Evolutionary conservation across 2,113 vertebrate species (phyloP), one percentile per base, ranked within the genome.

Genomic region (Halichoeres trimaculatus): DNA sequence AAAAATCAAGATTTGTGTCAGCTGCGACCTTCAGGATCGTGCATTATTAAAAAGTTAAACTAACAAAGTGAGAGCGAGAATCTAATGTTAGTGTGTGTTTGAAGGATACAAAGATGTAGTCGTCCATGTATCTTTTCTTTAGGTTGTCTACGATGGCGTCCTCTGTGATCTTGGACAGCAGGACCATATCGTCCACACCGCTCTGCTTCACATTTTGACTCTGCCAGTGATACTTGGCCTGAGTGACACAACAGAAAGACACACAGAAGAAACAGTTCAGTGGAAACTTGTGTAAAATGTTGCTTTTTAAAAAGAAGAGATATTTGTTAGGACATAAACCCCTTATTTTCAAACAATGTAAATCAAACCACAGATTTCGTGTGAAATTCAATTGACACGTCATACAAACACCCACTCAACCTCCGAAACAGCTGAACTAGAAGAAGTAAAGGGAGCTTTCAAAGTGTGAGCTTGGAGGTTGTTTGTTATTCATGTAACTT

Each of bases 121-220:
- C 98, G 0, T 99, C 98, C 96, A 97, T 92, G 81, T 95, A 99
- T 78, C 98, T 94, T 84, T 98, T 99, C 87, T 96, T 97, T n/a
- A 99, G 96, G 87, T 99, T 99, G 76, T 95, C 95, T 89, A 98
- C 96, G 0, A 99, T 98, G 82, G 96, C 96, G 0, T 99, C 97
- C 88, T 99, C 98, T 0, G 88, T 94, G 94, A 99, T 98, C 88
- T 98, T 98, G 71, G 97, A 94, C 65, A 99, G 93, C 51, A 99
- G 93, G 69, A 99, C 97, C 98, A 99, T 99, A 93, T 99, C 98
- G 0, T 99, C 98, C 92, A 99, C 97, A 0, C 98, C 97, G 0
- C 97, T 99, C 85, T 99, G 97, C 73, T 98, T 99, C 61, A 99
- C 98, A 65, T 99, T 98, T 87, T 98, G 97, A 92, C 97, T 99